Evolutionary conservation across 2,888 invertebrate species (phyloP).

Genomic region (Caenorhabditis becei): DNA sequence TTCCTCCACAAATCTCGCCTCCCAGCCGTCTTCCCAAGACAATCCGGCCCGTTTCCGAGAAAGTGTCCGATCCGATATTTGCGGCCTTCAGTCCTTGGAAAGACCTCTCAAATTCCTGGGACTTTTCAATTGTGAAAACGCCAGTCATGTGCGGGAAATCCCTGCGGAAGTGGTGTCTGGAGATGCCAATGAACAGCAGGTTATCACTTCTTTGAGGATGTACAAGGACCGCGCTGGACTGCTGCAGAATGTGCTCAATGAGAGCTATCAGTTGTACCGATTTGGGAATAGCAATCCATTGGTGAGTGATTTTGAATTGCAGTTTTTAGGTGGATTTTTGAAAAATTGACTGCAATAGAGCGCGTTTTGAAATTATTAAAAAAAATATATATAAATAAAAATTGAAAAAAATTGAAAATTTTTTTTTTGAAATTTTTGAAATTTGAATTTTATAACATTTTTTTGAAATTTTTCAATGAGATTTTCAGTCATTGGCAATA

Average conservation of each 20-base stretch:
- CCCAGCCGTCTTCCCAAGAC: conserved; percentile 85
- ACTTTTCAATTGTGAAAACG: conserved; percentile 92
- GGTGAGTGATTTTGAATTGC: conserved; percentile 37
- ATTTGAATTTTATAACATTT: too few species aligned
- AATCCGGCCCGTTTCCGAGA: conserved; percentile 54
- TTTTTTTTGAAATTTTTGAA: too few species aligned
- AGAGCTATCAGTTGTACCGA: conserved; percentile 86
- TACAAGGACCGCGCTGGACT: conserved; percentile 92
- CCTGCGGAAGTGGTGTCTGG: conserved; percentile 86
- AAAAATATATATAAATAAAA: too few species aligned
- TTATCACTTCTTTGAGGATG: conserved; percentile 88
- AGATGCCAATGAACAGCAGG: conserved; percentile 81
- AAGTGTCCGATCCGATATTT: conserved; percentile 86
- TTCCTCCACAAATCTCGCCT: conserved; percentile 95
- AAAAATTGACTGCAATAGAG: too few species aligned
- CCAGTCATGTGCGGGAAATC: conserved; percentile 92
- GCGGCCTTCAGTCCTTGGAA: conserved; percentile 89
- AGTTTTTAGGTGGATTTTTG: too few species aligned
- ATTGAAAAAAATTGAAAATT: too few species aligned
- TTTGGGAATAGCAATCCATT: conserved; percentile 75
- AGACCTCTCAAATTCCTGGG: conserved; percentile 92
- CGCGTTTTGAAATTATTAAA: too few species aligned
- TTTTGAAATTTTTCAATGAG: too few species aligned
- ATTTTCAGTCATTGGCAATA: too few species aligned
- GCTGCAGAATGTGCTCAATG: conserved; percentile 90